A percentile compares a stretch with the other conserved stretches of the same genome.
Evolutionary conservation across 1,140 invertebrate genomes (phyloP).

Genomic region (Diachasma alloeum): DNA sequence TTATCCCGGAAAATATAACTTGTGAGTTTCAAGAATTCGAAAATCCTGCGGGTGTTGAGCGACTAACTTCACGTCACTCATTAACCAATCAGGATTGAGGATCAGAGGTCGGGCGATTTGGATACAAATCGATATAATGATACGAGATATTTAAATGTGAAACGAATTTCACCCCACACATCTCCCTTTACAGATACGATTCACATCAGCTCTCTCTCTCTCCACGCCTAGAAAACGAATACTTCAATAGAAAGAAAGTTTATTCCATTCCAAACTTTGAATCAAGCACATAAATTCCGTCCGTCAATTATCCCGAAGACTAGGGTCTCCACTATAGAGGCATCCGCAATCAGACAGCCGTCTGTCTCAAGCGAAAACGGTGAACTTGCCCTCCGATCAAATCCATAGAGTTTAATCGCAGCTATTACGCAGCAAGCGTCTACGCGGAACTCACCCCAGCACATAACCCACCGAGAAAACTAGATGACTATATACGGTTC

Average conservation of each 20-base stretch:
- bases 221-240: too few relatives aligned
- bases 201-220: too few relatives aligned
- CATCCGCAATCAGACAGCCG: conserved; percentile 24
- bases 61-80: too few relatives aligned
- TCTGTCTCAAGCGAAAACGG: neutral
- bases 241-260: neutral
- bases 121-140: too few relatives aligned
- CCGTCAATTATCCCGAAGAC: neutral
- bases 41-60: too few relatives aligned
- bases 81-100: too few relatives aligned
- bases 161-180: too few relatives aligned
- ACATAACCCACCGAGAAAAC: neutral
- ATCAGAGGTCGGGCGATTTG: too few relatives aligned
- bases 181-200: too few relatives aligned
- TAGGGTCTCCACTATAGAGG: neutral
- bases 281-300: neutral
- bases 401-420: conserved; percentile 51
- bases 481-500: neutral
- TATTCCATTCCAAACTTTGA: neutral
- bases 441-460: conserved; percentile 27
- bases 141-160: too few relatives aligned
- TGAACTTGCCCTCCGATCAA: conserved; percentile 23
- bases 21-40: too few relatives aligned
- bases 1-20: too few relatives aligned
- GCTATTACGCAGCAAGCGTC: conserved; percentile 42